Conservation (phyloP, 2,113 vertebrate genomes). For the Tamias sibiricus region DNA sequence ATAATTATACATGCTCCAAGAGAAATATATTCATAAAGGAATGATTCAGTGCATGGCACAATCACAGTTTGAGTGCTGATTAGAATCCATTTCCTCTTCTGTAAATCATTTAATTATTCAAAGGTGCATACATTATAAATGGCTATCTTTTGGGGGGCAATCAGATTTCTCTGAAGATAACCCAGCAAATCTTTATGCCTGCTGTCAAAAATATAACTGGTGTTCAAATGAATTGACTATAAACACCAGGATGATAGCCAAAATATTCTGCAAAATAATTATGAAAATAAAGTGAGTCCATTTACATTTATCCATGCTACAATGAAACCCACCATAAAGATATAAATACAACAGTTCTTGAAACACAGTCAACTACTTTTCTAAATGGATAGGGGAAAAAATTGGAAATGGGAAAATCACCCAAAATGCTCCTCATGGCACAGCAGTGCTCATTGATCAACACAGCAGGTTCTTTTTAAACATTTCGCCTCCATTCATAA, state of each 20-base stretch:
- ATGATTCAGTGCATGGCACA: constrained; percentile 63
- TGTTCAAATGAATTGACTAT: constrained; percentile 67
- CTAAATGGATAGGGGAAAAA: constrained; percentile 61
- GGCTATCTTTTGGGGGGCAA: background rate
- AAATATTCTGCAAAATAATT: constrained; percentile 34
- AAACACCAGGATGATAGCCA: constrained; percentile 65
- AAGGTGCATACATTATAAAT: constrained; percentile 70
- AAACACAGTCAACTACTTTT: constrained; percentile 65
- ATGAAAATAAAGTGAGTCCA: constrained; percentile 72
- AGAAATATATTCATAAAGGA: constrained; percentile 73
- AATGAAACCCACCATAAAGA: constrained; percentile 62
- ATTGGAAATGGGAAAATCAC: constrained; percentile 70
- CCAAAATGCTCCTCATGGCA: constrained; percentile 3
- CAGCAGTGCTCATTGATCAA: constrained; percentile 32
- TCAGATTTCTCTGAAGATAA: constrained; percentile 51
- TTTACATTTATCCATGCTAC: constrained; percentile 76
- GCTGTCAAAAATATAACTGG: constrained; percentile 61
- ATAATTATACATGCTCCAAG: constrained; percentile 78
- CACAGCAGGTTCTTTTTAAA: constrained; percentile 66
- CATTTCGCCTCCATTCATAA: constrained; percentile 77
- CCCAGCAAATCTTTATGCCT: constrained; percentile 44
- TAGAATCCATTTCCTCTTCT: constrained; percentile 63
- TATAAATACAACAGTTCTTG: constrained; percentile 77
- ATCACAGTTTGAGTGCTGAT: constrained; percentile 70
- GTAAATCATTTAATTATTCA: constrained; percentile 61